phyloP scores from a whole-genome alignment of 2,113 vertebrate species.

The Gracilinanus agilis region DNA sequence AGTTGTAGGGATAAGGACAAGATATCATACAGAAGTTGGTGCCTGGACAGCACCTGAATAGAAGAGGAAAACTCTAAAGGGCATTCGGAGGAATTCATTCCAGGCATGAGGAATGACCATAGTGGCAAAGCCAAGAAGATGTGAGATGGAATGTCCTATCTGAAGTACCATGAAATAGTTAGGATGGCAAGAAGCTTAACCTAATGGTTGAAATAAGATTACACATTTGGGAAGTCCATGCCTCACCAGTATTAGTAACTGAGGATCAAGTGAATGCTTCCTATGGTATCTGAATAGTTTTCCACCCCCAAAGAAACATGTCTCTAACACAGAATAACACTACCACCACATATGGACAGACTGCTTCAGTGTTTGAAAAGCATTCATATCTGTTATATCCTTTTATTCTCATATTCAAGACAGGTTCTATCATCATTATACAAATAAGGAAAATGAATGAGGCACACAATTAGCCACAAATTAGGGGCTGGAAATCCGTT shows the following conservation, averaged over 20 bases:
- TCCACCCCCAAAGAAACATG: constrained; percentile 18
- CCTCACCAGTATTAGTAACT: neutral
- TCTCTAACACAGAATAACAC: constrained; percentile 26
- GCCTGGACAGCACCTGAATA: neutral
- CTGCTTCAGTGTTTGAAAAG: constrained; percentile 16
- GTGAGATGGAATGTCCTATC: neutral
- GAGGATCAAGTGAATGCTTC: neutral
- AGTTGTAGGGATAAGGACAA: neutral
- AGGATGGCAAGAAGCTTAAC: neutral
- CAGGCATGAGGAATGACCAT: neutral
- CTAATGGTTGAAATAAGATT: neutral
- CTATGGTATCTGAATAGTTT: constrained; percentile 17
- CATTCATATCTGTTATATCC: neutral
- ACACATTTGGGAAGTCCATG: constrained; percentile 4
- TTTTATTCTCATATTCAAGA: neutral
- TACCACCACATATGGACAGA: neutral
- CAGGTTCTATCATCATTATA: neutral
- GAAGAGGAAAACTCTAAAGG: neutral
- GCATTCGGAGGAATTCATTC: neutral
- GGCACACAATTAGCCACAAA: neutral
- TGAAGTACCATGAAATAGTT: neutral
- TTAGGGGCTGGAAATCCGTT: neutral
- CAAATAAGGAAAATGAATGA: neutral
- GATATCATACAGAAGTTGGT: neutral
- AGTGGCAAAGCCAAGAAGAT: neutral